Conservation (phyloP, 2,113 vertebrate genomes). For the Oriolus oriolus region DNA sequence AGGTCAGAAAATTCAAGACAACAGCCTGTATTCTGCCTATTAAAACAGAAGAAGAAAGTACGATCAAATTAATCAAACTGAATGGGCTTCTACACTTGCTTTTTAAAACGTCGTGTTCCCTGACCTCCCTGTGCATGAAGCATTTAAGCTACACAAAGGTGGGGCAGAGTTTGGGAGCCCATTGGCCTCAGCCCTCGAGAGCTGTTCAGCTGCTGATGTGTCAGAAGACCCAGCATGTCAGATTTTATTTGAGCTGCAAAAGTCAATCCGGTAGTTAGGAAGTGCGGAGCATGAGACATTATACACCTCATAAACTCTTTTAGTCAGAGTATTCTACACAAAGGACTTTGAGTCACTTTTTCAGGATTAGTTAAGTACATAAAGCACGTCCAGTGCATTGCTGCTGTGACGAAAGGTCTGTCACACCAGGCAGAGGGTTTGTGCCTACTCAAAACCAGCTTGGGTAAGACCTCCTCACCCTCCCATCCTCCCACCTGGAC, state of each 20-base stretch:
- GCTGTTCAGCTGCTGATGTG: background rate
- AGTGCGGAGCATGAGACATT: background rate
- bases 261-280: background rate
- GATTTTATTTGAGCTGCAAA: background rate
- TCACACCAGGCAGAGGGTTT: background rate
- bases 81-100: background rate
- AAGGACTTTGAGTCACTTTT: background rate
- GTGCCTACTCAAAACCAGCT: background rate
- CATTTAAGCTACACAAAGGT: background rate
- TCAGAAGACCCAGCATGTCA: background rate
- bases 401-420: background rate
- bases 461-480: background rate
- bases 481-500: background rate
- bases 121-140: background rate
- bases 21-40: background rate
- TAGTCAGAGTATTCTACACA: background rate
- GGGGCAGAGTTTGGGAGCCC: background rate
- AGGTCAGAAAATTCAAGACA: background rate
- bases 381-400: background rate
- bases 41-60: background rate
- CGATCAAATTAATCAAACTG: background rate
- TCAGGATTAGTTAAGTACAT: background rate
- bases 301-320: slow-evolving; percentile 33
- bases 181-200: background rate
- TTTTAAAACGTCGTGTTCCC: background rate